Evolutionary conservation across 2,113 vertebrate genomes (phyloP), one percentile per base, ranked within the genome.

Genomic region (Axis porcinus): DNA sequence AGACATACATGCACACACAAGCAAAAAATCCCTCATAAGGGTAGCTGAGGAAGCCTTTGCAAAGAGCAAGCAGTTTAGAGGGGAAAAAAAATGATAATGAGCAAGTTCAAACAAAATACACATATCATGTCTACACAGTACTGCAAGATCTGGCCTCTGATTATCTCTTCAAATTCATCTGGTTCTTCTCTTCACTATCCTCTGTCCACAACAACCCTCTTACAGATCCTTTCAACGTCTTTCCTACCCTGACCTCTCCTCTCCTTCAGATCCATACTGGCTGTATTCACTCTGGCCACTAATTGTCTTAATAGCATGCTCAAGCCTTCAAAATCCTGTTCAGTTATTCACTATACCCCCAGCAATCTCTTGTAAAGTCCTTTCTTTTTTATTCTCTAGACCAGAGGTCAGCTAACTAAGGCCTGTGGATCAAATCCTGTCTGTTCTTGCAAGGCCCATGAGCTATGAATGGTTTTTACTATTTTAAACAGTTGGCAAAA

Each of bases 251-350:
- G 36, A 86, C 19, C 70, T 91, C 54, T n/a, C 3, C 7, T 19
- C n/a, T 86, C 40, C 76, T 83, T 91, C n/a, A 85, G 27, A 74
- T 36, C 57, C 70, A 43, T 16, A 19, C 4, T 82, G 33, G 88
- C 11, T n/a, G 23, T 67, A 47, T 60, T 40, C 40, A 58, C 70
- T 92, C 30, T 67, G 23, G 30, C 23, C 45, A 74, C 45, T n/a
- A 90, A 55, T 1, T 90, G 28, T 81, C 62, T 96, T 50, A 79
- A 47, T 17, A 90, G 50, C 14, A 2, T 47, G 55, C 17, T 79
- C 60, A 30, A 81, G 64, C 43, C 45, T 96, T 94, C 50, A 86
- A 96, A 93, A 83, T 84, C 86, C 36, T 81, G 19, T 89, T 89
- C 36, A 81, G 28, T 70, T 89, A 78, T 50, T 83, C 60, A 95